Evolutionary conservation across 1,140 invertebrate species (phyloP).

Genomic region (Drosophila micromelanica): DNA sequence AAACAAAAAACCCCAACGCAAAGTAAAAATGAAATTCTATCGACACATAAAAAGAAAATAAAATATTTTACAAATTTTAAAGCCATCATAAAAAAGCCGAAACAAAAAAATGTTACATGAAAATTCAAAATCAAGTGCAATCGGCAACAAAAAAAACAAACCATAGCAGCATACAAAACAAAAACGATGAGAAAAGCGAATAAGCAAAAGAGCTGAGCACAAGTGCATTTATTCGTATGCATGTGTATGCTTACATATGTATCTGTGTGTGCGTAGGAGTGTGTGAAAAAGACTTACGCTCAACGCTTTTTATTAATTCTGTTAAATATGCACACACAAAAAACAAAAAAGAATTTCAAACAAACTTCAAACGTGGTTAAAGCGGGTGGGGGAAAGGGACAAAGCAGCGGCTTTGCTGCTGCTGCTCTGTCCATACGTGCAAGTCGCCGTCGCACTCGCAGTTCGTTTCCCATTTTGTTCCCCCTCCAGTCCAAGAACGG

Average conservation of each 20-base stretch:
- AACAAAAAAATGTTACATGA: conserved; percentile 31
- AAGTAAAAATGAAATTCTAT: conserved; percentile 14
- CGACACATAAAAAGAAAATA: conserved; percentile 20
- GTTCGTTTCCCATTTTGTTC: conserved; percentile 45
- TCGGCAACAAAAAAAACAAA: conserved; percentile 27
- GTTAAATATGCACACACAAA: conserved; percentile 52
- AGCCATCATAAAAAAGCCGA: conserved; percentile 23
- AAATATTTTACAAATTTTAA: conserved; percentile 23
- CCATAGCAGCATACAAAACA: conserved; percentile 26
- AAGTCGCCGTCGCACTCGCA: conserved; percentile 20
- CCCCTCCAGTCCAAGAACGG: conserved; percentile 32
- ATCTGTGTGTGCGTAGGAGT: conserved; percentile 33
- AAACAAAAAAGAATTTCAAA: conserved; percentile 51
- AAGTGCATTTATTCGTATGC: conserved; percentile 32
- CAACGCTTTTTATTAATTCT: conserved; percentile 56
- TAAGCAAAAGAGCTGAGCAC: conserved; percentile 29
- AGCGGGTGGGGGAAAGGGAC: neutral
- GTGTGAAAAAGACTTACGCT: conserved; percentile 53
- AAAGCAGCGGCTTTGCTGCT: conserved; percentile 4
- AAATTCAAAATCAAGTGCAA: conserved; percentile 39
- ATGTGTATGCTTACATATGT: conserved; percentile 22
- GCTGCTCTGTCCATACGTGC: conserved; percentile 33
- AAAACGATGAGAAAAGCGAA: conserved; percentile 20
- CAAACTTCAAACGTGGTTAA: conserved; percentile 41
- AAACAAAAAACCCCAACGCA: neutral